A percentile compares a stretch with the other conserved stretches of the same genome.
Evolutionary conservation across 2,797 vertebrate genomes (phyloP).

Genomic region (Botia kubotai): DNA sequence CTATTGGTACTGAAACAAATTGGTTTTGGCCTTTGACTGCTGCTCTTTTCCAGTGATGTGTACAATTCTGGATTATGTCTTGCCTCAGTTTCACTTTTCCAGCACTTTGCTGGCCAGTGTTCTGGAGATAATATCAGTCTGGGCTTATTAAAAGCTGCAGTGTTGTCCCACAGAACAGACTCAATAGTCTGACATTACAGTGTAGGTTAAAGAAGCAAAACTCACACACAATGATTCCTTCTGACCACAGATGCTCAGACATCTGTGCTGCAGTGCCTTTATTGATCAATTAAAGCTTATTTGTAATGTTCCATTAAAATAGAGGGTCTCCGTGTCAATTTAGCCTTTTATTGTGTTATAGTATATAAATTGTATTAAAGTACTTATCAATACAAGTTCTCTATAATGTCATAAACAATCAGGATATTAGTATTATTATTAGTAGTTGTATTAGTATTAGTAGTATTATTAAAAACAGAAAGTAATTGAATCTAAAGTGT

Average conservation of each 20-base stretch:
- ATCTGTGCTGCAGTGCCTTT: neutral
- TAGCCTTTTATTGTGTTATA: neutral
- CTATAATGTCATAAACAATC: neutral
- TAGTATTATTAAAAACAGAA: too few species aligned
- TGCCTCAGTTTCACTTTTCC: constrained; percentile 55
- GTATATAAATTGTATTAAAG: neutral
- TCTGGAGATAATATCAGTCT: constrained; percentile 58
- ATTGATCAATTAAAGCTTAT: neutral
- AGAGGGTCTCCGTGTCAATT: neutral
- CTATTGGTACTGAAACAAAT: constrained; percentile 61
- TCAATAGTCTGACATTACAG: constrained; percentile 2
- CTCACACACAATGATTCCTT: neutral
- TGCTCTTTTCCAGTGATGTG: constrained; percentile 61
- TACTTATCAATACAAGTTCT: neutral
- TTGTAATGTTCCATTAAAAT: neutral
- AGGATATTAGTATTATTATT: too few species aligned
- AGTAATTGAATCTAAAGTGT: too few species aligned
- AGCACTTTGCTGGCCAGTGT: constrained; percentile 66
- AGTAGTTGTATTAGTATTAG: too few species aligned
- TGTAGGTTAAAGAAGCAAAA: neutral
- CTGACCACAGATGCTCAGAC: neutral
- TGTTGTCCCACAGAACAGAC: constrained; percentile 21
- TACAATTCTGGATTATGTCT: neutral
- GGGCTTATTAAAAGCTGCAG: constrained; percentile 20
- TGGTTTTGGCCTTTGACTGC: constrained; percentile 63